Percentiles rank a stretch among this genome's conserved stretches.
phyloP scores from a whole-genome alignment of 2,113 vertebrate species.

The Rissa tridactyla region DNA sequence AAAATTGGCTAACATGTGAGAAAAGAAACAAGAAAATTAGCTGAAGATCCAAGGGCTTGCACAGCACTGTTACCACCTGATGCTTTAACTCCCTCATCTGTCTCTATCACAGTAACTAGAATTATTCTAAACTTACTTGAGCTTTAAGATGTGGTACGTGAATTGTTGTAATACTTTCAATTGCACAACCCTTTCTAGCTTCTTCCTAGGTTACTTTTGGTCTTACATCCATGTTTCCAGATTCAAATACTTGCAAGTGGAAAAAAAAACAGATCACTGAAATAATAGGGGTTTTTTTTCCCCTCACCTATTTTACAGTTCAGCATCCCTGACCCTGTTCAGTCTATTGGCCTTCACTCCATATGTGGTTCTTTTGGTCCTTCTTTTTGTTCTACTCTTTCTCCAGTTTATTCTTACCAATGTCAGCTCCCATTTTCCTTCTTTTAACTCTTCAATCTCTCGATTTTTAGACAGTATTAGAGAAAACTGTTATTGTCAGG shows the following conservation, averaged over 20 bases:
- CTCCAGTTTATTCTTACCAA: neutral
- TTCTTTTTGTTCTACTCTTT: neutral
- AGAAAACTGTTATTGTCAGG: neutral
- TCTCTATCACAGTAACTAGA: neutral
- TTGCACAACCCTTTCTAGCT: neutral
- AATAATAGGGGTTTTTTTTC: neutral
- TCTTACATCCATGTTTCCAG: neutral
- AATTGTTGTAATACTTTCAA: neutral
- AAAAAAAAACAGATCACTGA: neutral
- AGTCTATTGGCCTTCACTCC: neutral
- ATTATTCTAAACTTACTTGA: neutral
- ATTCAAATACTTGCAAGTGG: neutral
- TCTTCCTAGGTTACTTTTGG: neutral
- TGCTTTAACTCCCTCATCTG: neutral
- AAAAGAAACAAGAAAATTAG: neutral
- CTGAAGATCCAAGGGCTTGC: neutral
- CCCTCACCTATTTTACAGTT: neutral
- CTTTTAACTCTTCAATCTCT: neutral
- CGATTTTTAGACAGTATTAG: neutral
- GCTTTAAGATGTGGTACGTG: accelerated
- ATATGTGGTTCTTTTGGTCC: neutral
- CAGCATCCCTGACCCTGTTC: neutral
- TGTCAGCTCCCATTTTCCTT: neutral
- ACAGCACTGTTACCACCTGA: neutral
- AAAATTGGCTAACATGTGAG: neutral